These are phyloP conservation scores for Neotoxoptera formosana DNA, from an alignment of 1,140 invertebrate genomes.

Conservation along the genomic window DNA sequence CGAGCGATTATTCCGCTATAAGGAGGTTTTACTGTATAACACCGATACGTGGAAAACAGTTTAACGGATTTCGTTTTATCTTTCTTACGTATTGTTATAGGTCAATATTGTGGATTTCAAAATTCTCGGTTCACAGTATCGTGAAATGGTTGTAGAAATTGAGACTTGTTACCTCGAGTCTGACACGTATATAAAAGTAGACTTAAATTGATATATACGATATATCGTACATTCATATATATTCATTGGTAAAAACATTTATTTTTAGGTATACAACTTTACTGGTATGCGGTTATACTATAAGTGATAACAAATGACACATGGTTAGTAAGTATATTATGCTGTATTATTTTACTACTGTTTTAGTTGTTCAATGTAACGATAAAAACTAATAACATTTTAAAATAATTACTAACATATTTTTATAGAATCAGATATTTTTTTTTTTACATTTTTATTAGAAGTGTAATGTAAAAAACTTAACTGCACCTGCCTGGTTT, in stretches of 20 bases:
- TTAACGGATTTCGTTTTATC: too few species aligned
- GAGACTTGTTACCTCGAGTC: not conserved
- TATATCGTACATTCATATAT: not conserved
- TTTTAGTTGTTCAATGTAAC: not conserved
- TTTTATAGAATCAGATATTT: not conserved
- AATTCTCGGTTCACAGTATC: not conserved
- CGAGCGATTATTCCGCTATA: too few species aligned
- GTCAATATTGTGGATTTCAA: not conserved
- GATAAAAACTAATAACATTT: not conserved
- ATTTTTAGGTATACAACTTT: too few species aligned
- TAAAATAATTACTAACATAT: too few species aligned
- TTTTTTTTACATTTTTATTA: not conserved
- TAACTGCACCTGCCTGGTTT: not conserved
- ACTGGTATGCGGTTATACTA: too few species aligned
- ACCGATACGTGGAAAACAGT: too few species aligned
- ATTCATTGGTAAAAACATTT: not conserved
- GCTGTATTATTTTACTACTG: not conserved
- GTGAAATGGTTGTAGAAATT: not conserved
- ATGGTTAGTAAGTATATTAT: not conserved
- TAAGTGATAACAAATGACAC: not conserved
- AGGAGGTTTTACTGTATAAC: too few species aligned
- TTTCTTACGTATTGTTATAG: not conserved
- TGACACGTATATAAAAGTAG: not conserved
- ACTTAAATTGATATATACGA: not conserved
- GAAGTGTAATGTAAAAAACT: not conserved